Evolutionary conservation across 2,888 invertebrate genomes (phyloP), one percentile per base, ranked within the genome.

Genomic region (Byasa hedistus): DNA sequence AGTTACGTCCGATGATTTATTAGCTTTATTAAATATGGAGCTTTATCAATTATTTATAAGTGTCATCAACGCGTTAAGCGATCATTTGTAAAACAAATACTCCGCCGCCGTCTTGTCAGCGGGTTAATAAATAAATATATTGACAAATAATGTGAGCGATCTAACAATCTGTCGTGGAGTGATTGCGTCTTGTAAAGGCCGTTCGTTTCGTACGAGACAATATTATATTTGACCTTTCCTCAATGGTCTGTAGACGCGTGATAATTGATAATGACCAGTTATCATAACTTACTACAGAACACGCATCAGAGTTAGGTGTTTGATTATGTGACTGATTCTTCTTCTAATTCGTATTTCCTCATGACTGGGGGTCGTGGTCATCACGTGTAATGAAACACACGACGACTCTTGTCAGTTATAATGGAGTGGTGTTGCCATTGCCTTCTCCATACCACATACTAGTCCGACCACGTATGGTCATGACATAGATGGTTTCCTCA

Each of bases 221-320:
- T 57, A 57, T 57, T 56, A 56, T 56, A 27, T 56, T 56, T 57
- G 39, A 57, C 36, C 57, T 57, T 57, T 57, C n/a, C 22, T 5
- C 57, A 57, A 57, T 39, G 57, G 57, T 57, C 57, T 22, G 36
- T n/a, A 27, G 57, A 10, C 24, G 32, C 10, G 21, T 39, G 36
- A n/a, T 39, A 57, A 57, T 57, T 39, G 39, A 57, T 39, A 57
- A 57, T 39, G 17, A 22, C 57, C n/a, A 51, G 51, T 61, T 59
- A 48, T 48, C 48, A 48, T 48, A 48, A 24, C 59, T 24, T 24
- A 8, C 1, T 52, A 52, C 21, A 52, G 21, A 21, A 52, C 21
- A 57, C n/a, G n/a, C 21, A 19, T 15, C 19, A 4, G 1, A 15
- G 39, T n/a, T n/a, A n/a, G n/a, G n/a, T n/a, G n/a, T n/a, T n/a